A percentile compares a stretch with the other conserved stretches of the same genome.
Evolutionary conservation across 2,113 vertebrate species (phyloP).

Genomic region (Dromiciops gliroides): DNA sequence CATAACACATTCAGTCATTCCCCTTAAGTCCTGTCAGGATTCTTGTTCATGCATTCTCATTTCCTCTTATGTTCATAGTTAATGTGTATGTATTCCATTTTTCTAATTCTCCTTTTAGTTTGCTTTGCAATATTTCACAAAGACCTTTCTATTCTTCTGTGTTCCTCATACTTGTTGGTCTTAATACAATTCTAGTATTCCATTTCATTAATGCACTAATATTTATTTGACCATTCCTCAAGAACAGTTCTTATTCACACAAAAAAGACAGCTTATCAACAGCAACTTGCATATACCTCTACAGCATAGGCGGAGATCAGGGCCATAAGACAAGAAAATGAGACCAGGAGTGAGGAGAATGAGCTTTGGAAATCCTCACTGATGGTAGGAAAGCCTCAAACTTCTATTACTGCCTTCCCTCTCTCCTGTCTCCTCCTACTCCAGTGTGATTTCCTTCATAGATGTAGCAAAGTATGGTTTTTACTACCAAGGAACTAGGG

Average conservation of each 20-base stretch:
- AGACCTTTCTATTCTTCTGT: neutral
- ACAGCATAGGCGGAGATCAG: neutral
- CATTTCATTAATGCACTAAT: neutral
- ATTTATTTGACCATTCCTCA: neutral
- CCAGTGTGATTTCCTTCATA: neutral
- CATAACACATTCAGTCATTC: neutral
- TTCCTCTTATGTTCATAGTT: neutral
- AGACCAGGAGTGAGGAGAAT: neutral
- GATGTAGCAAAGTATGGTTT: neutral
- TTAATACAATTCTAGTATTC: neutral
- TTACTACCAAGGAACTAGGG: neutral
- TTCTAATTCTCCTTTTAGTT: neutral
- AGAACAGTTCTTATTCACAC: neutral
- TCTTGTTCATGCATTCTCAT: neutral
- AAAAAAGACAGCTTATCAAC: neutral
- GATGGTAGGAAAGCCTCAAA: neutral
- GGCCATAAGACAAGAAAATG: neutral
- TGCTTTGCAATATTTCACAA: neutral
- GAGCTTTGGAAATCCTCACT: neutral
- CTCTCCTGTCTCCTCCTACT: rapidly evolving
- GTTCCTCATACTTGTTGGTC: neutral
- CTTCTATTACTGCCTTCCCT: neutral
- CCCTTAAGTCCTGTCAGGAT: neutral
- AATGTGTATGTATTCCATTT: neutral
- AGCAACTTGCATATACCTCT: neutral